Percentiles rank a stretch among this genome's conserved stretches.
Evolutionary conservation across 2,888 invertebrate genomes (phyloP).

Genomic region (Lasioglossum oenotherae): DNA sequence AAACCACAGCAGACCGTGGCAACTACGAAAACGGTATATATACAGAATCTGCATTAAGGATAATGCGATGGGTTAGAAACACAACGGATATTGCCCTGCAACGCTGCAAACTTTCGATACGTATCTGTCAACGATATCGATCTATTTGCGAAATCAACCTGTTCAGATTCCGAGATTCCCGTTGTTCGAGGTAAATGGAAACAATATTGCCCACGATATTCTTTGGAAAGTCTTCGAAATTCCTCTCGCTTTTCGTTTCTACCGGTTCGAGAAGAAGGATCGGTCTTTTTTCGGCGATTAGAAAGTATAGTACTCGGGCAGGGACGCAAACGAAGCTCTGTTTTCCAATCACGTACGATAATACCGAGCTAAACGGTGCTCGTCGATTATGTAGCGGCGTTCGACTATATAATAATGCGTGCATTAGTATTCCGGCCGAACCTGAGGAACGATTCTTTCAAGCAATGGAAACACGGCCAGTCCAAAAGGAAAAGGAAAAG

Average conservation of each 20-base stretch:
- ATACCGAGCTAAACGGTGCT: conserved; percentile 52
- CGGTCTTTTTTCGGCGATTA: conserved; percentile 12
- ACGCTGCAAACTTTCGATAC: neutral
- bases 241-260: neutral
- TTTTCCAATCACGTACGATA: conserved; percentile 48
- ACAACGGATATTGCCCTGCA: neutral
- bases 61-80: neutral
- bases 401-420: conserved; percentile 44
- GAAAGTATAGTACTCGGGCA: conserved; percentile 25
- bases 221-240: neutral
- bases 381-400: conserved; percentile 37
- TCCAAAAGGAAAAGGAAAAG: too few relatives aligned
- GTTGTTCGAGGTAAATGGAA: neutral
- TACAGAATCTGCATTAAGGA: conserved; percentile 19
- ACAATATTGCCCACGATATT: neutral
- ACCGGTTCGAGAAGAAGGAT: neutral
- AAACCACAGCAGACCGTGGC: conserved; percentile 29
- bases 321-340: neutral
- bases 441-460: neutral
- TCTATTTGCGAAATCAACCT: neutral
- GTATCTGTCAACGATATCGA: neutral
- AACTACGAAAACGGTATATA: conserved; percentile 37
- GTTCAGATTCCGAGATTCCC: neutral
- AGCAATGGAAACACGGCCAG: neutral
- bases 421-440: conserved; percentile 47